phyloP scores from a whole-genome alignment of 2,888 invertebrate genomes.

The Junonia oenone region DNA sequence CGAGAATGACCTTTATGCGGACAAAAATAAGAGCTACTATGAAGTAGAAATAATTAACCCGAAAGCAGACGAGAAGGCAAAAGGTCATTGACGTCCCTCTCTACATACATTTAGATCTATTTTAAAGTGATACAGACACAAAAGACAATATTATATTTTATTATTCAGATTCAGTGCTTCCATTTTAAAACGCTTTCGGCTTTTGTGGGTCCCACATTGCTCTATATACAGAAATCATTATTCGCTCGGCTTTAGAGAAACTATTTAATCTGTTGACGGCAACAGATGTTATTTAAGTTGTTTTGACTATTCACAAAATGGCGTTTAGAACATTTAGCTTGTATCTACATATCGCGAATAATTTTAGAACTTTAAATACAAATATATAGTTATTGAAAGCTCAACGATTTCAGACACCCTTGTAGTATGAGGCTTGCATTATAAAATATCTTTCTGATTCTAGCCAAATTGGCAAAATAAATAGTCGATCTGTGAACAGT shows the following conservation, averaged over 20 bases:
- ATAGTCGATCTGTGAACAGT: conserved; percentile 28
- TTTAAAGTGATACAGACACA: conserved; percentile 60
- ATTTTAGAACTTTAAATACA: conserved; percentile 44
- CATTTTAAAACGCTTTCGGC: conserved; percentile 37
- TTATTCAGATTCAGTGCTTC: conserved; percentile 32
- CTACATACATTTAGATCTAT: conserved; percentile 39
- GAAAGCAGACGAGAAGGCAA: conserved; percentile 7
- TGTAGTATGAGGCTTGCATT: conserved; percentile 56
- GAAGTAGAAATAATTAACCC: neutral
- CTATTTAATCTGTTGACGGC: conserved; percentile 12
- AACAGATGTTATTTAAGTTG: conserved; percentile 26
- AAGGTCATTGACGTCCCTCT: conserved; percentile 37
- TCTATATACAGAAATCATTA: conserved; percentile 15
- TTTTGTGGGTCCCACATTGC: conserved; percentile 53
- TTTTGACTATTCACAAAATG: conserved; percentile 31
- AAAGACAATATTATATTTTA: conserved; percentile 40
- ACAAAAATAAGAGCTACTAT: neutral
- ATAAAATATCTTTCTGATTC: conserved; percentile 34
- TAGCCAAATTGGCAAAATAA: conserved; percentile 36
- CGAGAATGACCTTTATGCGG: conserved; percentile 39
- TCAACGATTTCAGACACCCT: conserved; percentile 72
- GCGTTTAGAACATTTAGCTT: conserved; percentile 24
- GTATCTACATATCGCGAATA: conserved; percentile 34
- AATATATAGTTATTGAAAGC: conserved; percentile 64
- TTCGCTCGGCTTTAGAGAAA: conserved; percentile 7